A percentile compares a stretch with the other conserved stretches of the same genome.
phyloP scores from a whole-genome alignment of 2,113 vertebrate genomes.

The Cephalopholis sonnerati region DNA sequence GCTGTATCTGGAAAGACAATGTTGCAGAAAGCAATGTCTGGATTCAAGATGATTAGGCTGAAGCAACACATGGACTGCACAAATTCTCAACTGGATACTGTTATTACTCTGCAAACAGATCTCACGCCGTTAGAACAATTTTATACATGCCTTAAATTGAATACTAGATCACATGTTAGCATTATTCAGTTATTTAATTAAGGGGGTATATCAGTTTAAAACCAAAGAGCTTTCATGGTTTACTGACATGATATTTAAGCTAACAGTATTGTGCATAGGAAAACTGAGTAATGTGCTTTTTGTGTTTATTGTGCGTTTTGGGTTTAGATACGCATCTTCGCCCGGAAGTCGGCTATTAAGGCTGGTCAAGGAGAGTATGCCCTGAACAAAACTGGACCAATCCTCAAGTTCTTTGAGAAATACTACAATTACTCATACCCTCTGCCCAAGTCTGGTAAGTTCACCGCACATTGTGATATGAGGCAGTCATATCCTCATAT shows the following conservation, averaged over 20 bases:
- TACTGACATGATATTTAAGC: background rate
- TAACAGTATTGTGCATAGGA: background rate
- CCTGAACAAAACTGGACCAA: constrained; percentile 83
- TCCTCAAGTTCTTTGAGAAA: constrained; percentile 87
- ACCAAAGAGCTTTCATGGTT: background rate
- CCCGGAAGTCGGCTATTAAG: constrained; percentile 83
- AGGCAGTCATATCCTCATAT: background rate
- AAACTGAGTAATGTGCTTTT: background rate
- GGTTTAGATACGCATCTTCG: constrained; percentile 92
- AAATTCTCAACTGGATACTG: too few species aligned
- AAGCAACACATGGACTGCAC: too few species aligned
- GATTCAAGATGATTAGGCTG: too few species aligned
- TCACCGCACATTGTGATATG: background rate
- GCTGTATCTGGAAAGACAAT: too few species aligned
- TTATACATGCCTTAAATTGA: background rate
- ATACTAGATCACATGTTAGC: background rate
- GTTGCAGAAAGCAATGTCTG: too few species aligned
- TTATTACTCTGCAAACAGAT: too few species aligned
- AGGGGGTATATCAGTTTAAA: background rate
- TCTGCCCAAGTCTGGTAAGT: constrained; percentile 90
- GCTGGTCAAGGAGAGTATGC: constrained; percentile 85
- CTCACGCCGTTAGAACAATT: too few species aligned
- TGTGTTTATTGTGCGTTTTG: constrained; percentile 10
- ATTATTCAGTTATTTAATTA: background rate
- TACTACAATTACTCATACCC: constrained; percentile 89